A percentile compares a stretch with the other conserved stretches of the same genome.
phyloP scores from a whole-genome alignment of 2,888 invertebrate species.

The Antheraea assamensis region DNA sequence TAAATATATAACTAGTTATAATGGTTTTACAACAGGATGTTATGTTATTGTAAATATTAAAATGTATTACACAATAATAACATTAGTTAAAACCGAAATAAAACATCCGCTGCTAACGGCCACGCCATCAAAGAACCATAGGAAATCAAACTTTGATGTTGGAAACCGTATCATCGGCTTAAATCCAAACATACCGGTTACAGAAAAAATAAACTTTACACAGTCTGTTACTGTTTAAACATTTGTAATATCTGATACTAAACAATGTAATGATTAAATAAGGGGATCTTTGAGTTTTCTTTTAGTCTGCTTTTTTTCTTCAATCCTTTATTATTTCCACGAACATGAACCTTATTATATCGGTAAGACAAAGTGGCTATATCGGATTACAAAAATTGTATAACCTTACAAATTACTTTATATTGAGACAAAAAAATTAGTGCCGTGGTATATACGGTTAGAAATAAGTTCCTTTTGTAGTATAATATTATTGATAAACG shows the following conservation, averaged over 20 bases:
- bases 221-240: not conserved
- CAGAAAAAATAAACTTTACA: not conserved
- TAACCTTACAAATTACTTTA: too few relatives aligned
- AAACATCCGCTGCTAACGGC: not conserved
- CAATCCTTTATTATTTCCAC: not conserved
- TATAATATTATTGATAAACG: too few relatives aligned
- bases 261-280: too few relatives aligned
- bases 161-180: not conserved
- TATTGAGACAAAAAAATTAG: too few relatives aligned
- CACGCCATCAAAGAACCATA: not conserved
- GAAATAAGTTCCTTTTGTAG: too few relatives aligned
- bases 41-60: not conserved
- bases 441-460: too few relatives aligned
- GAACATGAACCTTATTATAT: too few relatives aligned
- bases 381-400: too few relatives aligned
- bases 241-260: too few relatives aligned
- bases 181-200: conserved; percentile 1
- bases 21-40: conserved; percentile 2
- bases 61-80: conserved; percentile 2
- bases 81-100: not conserved
- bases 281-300: too few relatives aligned
- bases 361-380: too few relatives aligned
- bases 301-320: not conserved
- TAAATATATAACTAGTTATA: not conserved
- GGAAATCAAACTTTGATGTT: not conserved